Evolutionary conservation across 2,797 vertebrate genomes (phyloP), one percentile per base, ranked within the genome.

Genomic region (Martes flavigula): DNA sequence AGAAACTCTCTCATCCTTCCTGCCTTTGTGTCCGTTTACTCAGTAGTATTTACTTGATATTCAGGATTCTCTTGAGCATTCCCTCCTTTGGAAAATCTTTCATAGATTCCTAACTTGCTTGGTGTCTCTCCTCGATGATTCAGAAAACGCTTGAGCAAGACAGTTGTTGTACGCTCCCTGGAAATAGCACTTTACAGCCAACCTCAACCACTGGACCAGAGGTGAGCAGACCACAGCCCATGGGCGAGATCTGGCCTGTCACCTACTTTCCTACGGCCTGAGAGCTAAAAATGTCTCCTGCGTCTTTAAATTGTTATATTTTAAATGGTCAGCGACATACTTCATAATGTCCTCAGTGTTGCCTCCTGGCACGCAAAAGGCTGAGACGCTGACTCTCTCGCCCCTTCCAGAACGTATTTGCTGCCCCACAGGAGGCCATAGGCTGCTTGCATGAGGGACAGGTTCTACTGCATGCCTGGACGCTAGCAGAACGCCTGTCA

Each of bases 401-500:
- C 12, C 15, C 32, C 35, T 72, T 35, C 30, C 7, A 21, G 23
- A 58, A 21, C 51, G 9, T 0, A 46, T 35, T 7, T 20, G 0
- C 30, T 32, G 1, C 14, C 23, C 32, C 35, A 15, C 43, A 6
- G 2, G 5, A 6, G 17, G 32, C 23, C 32, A 0, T 7, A 35
- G 27, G 46, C 70, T 25, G 43, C 25, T 12, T 23, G 43, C 17
- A 30, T 14, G 58, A 20, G 20, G 27, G 12, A 1, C 8, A 2
- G 14, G 77, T 35, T 4, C 51, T 13, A 7, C 40, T n/a, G 2
- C 25, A 1, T 2, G 56, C 9, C 12, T 10, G 46, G 15, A 9
- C 13, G 14, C 21, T 7, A 3, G 13, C 51, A 46, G 30, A 68
- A 20, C 4, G 1, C 32, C 0, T 0, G 12, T 23, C 27, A 7